phyloP scores from a whole-genome alignment of 2,113 vertebrate species.

The Megaleporinus macrocephalus region DNA sequence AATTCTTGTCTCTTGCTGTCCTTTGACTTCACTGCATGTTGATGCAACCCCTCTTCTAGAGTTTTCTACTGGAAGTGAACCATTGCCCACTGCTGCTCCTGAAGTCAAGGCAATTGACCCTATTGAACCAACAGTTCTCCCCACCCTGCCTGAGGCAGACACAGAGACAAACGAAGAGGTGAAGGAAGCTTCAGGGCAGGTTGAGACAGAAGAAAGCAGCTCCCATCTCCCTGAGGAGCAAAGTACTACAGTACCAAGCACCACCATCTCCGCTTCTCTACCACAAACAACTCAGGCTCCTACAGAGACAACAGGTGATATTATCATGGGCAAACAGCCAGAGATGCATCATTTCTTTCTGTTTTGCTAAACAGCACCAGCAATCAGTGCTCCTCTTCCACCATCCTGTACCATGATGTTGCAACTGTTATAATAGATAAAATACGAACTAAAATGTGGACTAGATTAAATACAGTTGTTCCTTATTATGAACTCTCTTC shows the following conservation, averaged over 20 bases:
- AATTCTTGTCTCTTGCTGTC: too few relatives aligned
- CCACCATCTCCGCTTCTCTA: background rate
- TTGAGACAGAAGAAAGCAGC: background rate
- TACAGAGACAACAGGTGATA: constrained; percentile 50
- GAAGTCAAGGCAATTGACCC: constrained; percentile 25
- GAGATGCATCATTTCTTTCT: background rate
- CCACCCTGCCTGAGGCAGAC: background rate
- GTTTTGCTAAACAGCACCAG: background rate
- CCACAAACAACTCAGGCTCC: background rate
- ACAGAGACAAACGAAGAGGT: background rate
- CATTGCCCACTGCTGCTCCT: constrained; percentile 15
- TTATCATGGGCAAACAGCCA: background rate
- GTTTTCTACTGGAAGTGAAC: constrained; percentile 50
- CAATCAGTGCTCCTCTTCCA: background rate
- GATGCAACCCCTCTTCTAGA: constrained; percentile 45
- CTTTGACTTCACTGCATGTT: background rate
- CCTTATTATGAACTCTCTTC: too few relatives aligned
- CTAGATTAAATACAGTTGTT: background rate
- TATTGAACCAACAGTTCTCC: background rate
- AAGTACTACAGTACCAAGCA: background rate
- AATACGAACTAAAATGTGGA: background rate
- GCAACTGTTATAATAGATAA: background rate
- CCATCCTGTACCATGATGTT: background rate
- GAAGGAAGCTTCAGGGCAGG: constrained; percentile 10
- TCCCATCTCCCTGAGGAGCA: background rate